These are phyloP conservation scores for Hymenopus coronatus DNA, from an alignment of 2,888 invertebrate genomes.

Conservation along the genomic window DNA sequence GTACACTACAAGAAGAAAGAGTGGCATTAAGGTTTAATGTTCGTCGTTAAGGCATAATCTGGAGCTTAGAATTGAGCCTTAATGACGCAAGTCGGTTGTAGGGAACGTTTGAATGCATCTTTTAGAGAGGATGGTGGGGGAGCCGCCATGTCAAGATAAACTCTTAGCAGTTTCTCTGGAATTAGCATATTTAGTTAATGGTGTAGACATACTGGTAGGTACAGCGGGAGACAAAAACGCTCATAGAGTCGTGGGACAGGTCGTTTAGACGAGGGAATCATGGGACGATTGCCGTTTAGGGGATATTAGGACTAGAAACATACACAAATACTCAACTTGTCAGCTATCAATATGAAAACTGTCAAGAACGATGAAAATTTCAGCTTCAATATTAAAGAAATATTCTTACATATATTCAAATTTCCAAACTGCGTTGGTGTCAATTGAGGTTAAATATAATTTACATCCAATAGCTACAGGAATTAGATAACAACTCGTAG, in stretches of 20 bases:
- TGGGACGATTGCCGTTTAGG: neutral
- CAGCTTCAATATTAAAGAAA: too few species aligned
- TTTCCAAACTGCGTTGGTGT: too few species aligned
- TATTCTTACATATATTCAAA: too few species aligned
- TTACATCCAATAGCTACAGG: too few species aligned
- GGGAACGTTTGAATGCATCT: slow-evolving; percentile 5
- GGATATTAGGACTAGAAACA: neutral
- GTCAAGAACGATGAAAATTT: too few species aligned
- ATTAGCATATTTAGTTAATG: slow-evolving; percentile 20
- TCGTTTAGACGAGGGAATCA: neutral
- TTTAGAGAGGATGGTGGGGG: neutral
- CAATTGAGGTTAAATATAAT: too few species aligned
- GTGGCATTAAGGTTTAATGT: slow-evolving; percentile 10
- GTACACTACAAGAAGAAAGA: slow-evolving; percentile 3
- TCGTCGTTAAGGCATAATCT: slow-evolving; percentile 11
- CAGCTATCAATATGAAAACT: too few species aligned
- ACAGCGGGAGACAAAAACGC: neutral
- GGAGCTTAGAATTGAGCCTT: slow-evolving; percentile 16
- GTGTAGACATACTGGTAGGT: neutral
- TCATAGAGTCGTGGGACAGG: neutral
- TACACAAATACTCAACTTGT: too few species aligned
- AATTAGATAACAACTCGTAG: too few species aligned
- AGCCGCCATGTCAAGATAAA: neutral
- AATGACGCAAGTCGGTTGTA: neutral
- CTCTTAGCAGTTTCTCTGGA: neutral